A percentile compares a stretch with the other conserved stretches of the same genome.
Evolutionary conservation across 2,113 vertebrate genomes (phyloP).

Genomic region (Catharus fuscescens): DNA sequence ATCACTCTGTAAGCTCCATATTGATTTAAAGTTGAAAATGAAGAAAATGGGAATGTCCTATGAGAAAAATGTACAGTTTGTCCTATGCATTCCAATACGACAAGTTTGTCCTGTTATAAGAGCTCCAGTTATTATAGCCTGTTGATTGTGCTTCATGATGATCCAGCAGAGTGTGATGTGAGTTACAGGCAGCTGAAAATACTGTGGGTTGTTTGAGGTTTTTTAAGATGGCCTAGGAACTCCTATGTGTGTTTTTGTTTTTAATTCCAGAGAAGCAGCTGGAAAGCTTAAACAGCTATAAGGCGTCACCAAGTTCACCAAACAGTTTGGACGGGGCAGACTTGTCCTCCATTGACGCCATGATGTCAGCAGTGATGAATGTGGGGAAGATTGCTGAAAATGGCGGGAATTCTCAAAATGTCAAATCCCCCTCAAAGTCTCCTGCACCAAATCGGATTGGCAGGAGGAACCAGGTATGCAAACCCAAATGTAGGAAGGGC

Average conservation of each 20-base stretch:
- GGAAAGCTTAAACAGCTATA: slow-evolving; percentile 65
- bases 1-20: background rate
- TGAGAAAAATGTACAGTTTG: background rate
- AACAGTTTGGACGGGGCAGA: slow-evolving; percentile 79
- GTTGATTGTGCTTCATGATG: background rate
- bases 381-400: slow-evolving; percentile 85
- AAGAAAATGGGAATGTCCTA: background rate
- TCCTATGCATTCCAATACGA: background rate
- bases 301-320: slow-evolving; percentile 65
- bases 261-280: slow-evolving; percentile 68
- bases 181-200: background rate
- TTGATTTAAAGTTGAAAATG: background rate
- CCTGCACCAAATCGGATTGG: slow-evolving; percentile 84
- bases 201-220: background rate
- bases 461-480: slow-evolving; percentile 87
- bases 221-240: background rate
- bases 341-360: slow-evolving; percentile 88
- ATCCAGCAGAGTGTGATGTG: background rate
- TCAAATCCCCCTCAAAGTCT: slow-evolving; percentile 85
- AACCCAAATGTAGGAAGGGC: background rate
- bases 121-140: background rate
- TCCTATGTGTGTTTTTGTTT: slow-evolving; percentile 40
- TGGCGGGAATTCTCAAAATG: slow-evolving; percentile 71
- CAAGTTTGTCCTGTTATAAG: background rate
- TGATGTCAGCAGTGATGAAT: slow-evolving; percentile 91